Evolutionary conservation across 2,888 invertebrate species (phyloP).

Genomic region (Ochropleura leucogaster): DNA sequence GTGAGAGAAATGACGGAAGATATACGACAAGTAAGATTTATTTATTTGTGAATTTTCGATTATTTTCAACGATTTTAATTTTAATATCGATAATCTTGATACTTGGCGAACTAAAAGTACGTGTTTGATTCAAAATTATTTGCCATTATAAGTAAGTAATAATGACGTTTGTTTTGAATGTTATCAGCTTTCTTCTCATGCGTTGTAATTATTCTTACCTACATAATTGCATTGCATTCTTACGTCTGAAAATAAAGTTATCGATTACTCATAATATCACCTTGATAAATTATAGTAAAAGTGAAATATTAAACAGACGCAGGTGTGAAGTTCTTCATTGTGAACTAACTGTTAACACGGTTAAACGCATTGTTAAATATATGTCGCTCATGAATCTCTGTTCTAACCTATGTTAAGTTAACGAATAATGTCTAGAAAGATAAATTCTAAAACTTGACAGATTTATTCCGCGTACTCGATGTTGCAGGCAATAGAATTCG

Average conservation of each 20-base stretch:
- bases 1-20: conserved; percentile 56
- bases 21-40: conserved; percentile 76
- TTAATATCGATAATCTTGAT: background rate
- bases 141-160: background rate
- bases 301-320: conserved; percentile 6
- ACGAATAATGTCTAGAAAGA: conserved; percentile 8
- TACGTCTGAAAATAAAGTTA: conserved; percentile 1
- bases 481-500: conserved; percentile 32
- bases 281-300: conserved; percentile 18
- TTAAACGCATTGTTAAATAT: conserved; percentile 21
- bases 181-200: background rate
- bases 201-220: background rate
- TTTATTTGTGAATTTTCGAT: conserved; percentile 14
- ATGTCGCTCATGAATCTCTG: background rate
- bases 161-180: background rate
- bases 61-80: background rate
- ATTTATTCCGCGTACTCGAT: conserved; percentile 10
- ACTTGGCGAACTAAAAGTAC: background rate
- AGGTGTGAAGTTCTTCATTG: background rate
- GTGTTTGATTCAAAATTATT: background rate
- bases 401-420: background rate
- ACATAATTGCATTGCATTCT: conserved; percentile 1
- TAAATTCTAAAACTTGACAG: background rate
- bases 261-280: conserved; percentile 11
- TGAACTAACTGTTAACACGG: conserved; percentile 10